Evolutionary conservation across 2,888 invertebrate species (phyloP), one percentile per base, ranked within the genome.

Genomic region (Poecilobothrus nobilitatus): DNA sequence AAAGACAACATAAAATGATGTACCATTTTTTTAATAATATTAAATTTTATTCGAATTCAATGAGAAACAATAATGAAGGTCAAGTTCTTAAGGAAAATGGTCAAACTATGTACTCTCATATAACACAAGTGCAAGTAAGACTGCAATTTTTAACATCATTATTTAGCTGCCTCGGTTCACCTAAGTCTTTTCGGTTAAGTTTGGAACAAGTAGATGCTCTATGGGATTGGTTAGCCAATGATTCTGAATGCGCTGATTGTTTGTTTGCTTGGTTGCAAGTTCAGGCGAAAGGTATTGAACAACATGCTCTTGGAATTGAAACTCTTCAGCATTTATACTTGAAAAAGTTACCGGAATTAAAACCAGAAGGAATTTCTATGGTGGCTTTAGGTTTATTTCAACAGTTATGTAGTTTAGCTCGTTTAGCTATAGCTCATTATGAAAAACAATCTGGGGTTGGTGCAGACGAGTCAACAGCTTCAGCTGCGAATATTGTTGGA

Each of bases 221-320:
- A 6, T 97, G 96, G 97, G 89, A 91, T 74, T 95, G 95, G 81
- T 83, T 97, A 68, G 94, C 95, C 0, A 89, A 90, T 66, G 92
- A 94, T 78, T 82, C 87, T 0, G 92, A 92, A 75, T 94, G 94
- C 76, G 90, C 92, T 0, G 96, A 97, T 79, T 95, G 96, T 76
- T 86, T 95, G 33, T 95, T 96, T 80, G 93, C 92, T 70, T 97
- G 97, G 97, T 83, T 97, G 66, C 86, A 96, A 63, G 91, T 92
- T 10, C 96, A 97, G 81, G 92, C 94, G 1, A 93, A 94, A 81
- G 91, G 92, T 21, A 92, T 94, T 0, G 95, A 96, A 72, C 91
- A 95, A 74, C 96, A 97, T 81, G 95, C 95, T 0, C 84, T 97
- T 2, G 92, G 92, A 4, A 85, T 92, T 69, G 94, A 95, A 75